phyloP scores from a whole-genome alignment of 2,888 invertebrate species.

The Plutella xylostella region DNA sequence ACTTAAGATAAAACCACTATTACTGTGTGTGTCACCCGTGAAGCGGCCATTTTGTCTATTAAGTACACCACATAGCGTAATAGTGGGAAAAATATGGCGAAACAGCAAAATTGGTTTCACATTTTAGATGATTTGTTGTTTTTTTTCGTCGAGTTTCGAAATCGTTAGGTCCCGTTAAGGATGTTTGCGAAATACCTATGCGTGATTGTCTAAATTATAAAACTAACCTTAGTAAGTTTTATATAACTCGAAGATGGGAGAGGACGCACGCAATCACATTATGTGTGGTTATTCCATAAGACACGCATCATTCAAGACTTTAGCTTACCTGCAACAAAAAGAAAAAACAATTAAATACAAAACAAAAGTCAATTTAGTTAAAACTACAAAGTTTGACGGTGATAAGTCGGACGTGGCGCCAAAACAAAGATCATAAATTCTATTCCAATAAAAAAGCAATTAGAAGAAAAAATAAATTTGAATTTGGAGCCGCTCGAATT shows the following conservation, averaged over 20 bases:
- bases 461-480: slow-evolving; percentile 57
- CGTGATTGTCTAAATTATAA: slow-evolving; percentile 1
- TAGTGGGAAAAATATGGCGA: slow-evolving; percentile 54
- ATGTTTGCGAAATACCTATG: background rate
- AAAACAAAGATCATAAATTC: slow-evolving; percentile 56
- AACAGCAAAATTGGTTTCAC: slow-evolving; percentile 38
- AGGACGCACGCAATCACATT: slow-evolving; percentile 12
- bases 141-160: slow-evolving; percentile 22
- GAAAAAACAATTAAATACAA: background rate
- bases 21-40: slow-evolving; percentile 60
- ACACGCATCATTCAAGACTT: slow-evolving; percentile 5
- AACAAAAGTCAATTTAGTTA: background rate
- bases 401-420: slow-evolving; percentile 32
- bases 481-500: slow-evolving; percentile 30
- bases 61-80: slow-evolving; percentile 39
- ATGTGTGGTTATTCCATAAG: background rate
- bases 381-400: background rate
- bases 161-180: slow-evolving; percentile 4
- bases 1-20: slow-evolving; percentile 53
- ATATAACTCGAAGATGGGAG: background rate
- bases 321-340: slow-evolving; percentile 30
- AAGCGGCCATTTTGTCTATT: slow-evolving; percentile 58
- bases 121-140: slow-evolving; percentile 27
- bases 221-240: background rate
- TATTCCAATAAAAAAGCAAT: slow-evolving; percentile 65